phyloP scores from a whole-genome alignment of 2,113 vertebrate species.

The Formicarius rufipectus region DNA sequence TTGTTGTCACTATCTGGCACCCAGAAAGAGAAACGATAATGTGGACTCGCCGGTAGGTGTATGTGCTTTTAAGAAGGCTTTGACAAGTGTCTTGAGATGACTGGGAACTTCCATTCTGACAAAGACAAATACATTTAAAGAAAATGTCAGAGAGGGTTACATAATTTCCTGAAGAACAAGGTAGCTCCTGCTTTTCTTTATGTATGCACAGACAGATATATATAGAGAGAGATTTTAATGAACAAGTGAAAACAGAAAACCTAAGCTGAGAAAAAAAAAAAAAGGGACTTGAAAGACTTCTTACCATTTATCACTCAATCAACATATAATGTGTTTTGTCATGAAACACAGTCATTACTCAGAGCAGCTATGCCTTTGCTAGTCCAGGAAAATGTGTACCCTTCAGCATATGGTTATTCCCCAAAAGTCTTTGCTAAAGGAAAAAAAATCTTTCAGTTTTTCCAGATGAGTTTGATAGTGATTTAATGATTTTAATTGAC shows the following conservation, averaged over 20 bases:
- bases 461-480: conserved; percentile 22
- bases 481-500: conserved; percentile 49
- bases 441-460: not conserved
- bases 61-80: not conserved
- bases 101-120: not conserved
- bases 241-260: not conserved
- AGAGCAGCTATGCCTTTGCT: not conserved
- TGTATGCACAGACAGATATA: not conserved
- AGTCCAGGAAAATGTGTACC: not conserved
- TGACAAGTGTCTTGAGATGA: not conserved
- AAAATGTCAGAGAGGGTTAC: not conserved
- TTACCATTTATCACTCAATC: not conserved
- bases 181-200: not conserved
- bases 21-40: not conserved
- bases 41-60: not conserved
- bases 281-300: not conserved
- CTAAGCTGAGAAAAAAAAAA: not conserved
- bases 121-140: not conserved
- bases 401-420: not conserved
- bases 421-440: not conserved
- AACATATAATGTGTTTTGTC: not conserved
- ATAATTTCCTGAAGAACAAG: not conserved
- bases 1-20: not conserved
- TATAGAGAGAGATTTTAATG: not conserved
- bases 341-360: not conserved